Percentiles rank a stretch among this genome's conserved stretches.
These are phyloP conservation scores for Camarhynchus parvulus DNA, from an alignment of 2,113 vertebrate genomes.

Conservation along the genomic window DNA sequence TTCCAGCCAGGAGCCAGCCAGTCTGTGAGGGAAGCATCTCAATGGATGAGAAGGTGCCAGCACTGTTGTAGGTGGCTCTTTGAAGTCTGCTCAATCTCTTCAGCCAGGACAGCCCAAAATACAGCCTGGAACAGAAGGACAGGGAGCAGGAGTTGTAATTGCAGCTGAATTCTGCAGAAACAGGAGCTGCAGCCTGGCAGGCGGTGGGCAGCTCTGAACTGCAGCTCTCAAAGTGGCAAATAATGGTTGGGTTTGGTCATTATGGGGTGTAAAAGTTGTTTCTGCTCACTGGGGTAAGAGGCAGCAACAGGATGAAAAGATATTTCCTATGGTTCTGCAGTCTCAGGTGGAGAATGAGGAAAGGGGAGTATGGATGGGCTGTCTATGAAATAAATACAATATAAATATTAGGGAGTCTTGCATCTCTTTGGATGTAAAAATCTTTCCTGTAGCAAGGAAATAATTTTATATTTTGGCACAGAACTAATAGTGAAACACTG, in stretches of 20 bases:
- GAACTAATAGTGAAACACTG: neutral
- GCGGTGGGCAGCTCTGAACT: neutral
- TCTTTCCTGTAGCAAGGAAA: neutral
- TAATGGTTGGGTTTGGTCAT: neutral
- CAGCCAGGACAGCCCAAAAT: neutral
- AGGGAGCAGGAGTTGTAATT: neutral
- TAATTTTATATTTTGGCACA: neutral
- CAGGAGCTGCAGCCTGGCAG: neutral
- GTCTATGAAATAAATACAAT: neutral
- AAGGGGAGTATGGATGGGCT: neutral
- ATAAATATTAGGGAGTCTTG: neutral
- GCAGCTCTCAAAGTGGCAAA: neutral
- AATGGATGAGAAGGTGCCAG: neutral
- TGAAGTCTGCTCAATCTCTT: neutral
- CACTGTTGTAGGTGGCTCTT: constrained; percentile 2
- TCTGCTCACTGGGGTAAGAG: neutral
- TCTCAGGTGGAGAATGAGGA: neutral
- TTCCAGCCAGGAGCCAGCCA: constrained; percentile 36
- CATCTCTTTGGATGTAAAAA: neutral
- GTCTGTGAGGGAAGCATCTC: constrained; percentile 2
- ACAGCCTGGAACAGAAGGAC: neutral
- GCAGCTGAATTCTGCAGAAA: neutral
- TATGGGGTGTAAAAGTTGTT: neutral
- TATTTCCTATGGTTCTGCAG: fast-evolving
- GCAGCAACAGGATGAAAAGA: neutral